Evolutionary conservation across 1,140 invertebrate genomes (phyloP), one percentile per base, ranked within the genome.

Genomic region (Mamestra configurata): DNA sequence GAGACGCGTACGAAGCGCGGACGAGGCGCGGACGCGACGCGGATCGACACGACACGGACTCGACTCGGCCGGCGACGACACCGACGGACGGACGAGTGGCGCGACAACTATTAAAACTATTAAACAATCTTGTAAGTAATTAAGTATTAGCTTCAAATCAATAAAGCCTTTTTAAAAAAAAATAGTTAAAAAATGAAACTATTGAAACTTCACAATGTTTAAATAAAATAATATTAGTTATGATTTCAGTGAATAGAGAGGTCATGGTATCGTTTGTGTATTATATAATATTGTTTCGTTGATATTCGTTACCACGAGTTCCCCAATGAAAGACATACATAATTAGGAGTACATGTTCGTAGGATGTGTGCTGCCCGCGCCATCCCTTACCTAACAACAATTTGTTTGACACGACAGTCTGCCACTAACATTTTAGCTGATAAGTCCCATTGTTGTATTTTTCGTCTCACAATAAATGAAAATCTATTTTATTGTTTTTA

Each of bases 401-500:
- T 93, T 93, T 92, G 93, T 94, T 94, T 93, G 89, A 92, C 93
- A 90, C 91, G 86, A 94, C 91, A 93, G 93, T 94, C 92, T 94
- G 92, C 92, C 92, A 95, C 92, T 94, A 94, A 94, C 92, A 94
- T 94, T 91, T 90, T 94, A 94, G 93, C 85, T 93, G 81, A 93
- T 94, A 94, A 94, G 93, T 94, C 92, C 93, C 93, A 94, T 94
- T 94, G 93, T 94, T 94, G 93, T 94, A 94, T 94, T 94, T 94
- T 94, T 94, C 93, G 93, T 94, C 93, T 94, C 93, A 94, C 93
- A 94, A 94, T 94, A 94, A 94, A 94, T 94, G 93, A 94, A 93
- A 94, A 94, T 94, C 93, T 94, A 94, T 94, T 94, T 94, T 94
- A 94, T 94, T 94, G 93, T 94, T 94, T 94, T 94, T 94, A 94